Percentiles rank a stretch among this genome's conserved stretches.
These are phyloP conservation scores for Drosophila stalkeri DNA, from an alignment of 2,888 invertebrate genomes.

Conservation along the genomic window DNA sequence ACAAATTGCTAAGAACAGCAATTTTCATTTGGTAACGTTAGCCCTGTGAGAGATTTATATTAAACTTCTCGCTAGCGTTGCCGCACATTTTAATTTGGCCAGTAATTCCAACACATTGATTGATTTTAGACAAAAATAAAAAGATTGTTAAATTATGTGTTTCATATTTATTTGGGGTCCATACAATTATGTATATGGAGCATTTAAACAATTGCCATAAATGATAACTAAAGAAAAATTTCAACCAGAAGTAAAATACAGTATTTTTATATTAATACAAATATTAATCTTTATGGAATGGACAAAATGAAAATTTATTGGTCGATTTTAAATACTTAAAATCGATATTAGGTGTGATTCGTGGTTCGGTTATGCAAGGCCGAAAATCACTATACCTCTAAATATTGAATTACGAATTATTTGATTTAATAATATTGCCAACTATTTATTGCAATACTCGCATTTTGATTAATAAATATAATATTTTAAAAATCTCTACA, in stretches of 20 bases:
- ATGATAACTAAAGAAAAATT: no score
- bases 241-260: no score
- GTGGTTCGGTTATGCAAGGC: background rate
- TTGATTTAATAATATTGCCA: background rate
- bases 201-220: no score
- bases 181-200: no score
- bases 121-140: conserved; percentile 12
- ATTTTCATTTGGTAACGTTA: conserved; percentile 37
- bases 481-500: no score
- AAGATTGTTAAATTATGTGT: conserved; percentile 3
- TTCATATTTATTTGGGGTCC: background rate
- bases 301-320: background rate
- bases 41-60: conserved; percentile 83
- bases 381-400: background rate
- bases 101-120: conserved; percentile 32
- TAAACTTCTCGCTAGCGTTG: conserved; percentile 82
- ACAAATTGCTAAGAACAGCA: conserved; percentile 46
- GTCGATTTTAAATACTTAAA: background rate
- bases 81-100: conserved; percentile 41
- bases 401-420: background rate
- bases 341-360: background rate
- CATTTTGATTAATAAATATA: background rate
- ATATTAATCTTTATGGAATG: background rate
- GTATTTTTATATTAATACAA: no score
- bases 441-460: background rate